A percentile compares a stretch with the other conserved stretches of the same genome.
These are phyloP conservation scores for Mus caroli DNA, from an alignment of 2,797 vertebrate species.

Conservation along the genomic window DNA sequence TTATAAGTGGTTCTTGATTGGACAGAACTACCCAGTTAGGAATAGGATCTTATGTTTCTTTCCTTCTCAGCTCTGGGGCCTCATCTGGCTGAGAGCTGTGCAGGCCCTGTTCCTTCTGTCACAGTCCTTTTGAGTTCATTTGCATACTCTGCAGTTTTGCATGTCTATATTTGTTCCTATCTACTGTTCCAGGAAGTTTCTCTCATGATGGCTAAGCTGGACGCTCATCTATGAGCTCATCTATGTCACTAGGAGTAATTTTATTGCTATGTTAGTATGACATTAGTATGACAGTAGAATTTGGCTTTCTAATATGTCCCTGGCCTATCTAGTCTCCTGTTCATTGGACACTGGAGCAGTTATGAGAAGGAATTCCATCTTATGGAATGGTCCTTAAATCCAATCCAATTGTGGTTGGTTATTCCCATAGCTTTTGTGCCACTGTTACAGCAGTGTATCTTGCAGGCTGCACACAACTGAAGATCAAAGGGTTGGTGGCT, in stretches of 20 bases:
- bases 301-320: neutral
- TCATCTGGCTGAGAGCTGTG: too few relatives aligned
- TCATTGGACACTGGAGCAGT: neutral
- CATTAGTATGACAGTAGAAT: neutral
- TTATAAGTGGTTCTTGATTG: neutral
- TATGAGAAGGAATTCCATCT: neutral
- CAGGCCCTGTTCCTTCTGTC: neutral
- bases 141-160: neutral
- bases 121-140: neutral
- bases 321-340: neutral
- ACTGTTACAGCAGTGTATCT: too few relatives aligned
- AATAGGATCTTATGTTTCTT: neutral
- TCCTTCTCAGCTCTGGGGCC: neutral
- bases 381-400: neutral
- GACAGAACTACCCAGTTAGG: neutral
- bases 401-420: neutral
- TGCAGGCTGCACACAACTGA: neutral
- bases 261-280: too few relatives aligned
- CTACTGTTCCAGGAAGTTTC: too few relatives aligned
- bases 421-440: neutral
- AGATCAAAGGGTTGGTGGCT: neutral
- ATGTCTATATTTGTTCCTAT: neutral
- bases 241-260: neutral
- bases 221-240: neutral
- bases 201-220: neutral